Evolutionary conservation across 1,140 invertebrate genomes (phyloP).

Genomic region (Mactra quadrangularis): DNA sequence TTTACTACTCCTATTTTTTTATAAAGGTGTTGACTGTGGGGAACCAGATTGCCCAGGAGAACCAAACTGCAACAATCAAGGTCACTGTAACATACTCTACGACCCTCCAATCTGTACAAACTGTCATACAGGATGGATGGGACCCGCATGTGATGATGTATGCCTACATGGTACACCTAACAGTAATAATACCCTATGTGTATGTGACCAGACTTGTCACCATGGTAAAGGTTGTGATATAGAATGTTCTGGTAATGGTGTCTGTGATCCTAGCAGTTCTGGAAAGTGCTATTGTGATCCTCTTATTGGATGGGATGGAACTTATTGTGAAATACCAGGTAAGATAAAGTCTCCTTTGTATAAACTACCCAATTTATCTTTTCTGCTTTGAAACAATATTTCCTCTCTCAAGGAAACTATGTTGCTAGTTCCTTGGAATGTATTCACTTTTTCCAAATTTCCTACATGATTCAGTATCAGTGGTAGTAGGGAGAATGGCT

Average conservation of each 20-base stretch:
- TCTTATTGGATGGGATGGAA: slow-evolving; percentile 71
- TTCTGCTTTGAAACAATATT: too few relatives aligned
- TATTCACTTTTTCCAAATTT: too few relatives aligned
- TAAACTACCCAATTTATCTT: too few relatives aligned
- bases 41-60: slow-evolving; percentile 74
- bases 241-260: slow-evolving; percentile 73
- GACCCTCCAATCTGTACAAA: slow-evolving; percentile 73
- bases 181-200: slow-evolving; percentile 62
- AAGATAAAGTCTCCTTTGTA: not conserved
- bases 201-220: slow-evolving; percentile 73
- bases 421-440: too few relatives aligned
- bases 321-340: slow-evolving; percentile 70
- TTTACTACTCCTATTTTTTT: too few relatives aligned
- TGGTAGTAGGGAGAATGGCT: too few relatives aligned
- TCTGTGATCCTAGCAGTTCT: slow-evolving; percentile 60
- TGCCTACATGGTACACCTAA: slow-evolving; percentile 71
- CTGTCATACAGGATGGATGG: slow-evolving; percentile 72
- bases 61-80: slow-evolving; percentile 70
- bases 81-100: slow-evolving; percentile 67
- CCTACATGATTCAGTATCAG: too few relatives aligned
- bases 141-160: slow-evolving; percentile 71
- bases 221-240: slow-evolving; percentile 77
- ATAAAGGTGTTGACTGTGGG: slow-evolving; percentile 67
- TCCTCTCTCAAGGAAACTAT: too few relatives aligned
- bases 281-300: slow-evolving; percentile 73